Conservation (phyloP, 2,888 invertebrate genomes). For the Tricholauxania praeusta region DNA sequence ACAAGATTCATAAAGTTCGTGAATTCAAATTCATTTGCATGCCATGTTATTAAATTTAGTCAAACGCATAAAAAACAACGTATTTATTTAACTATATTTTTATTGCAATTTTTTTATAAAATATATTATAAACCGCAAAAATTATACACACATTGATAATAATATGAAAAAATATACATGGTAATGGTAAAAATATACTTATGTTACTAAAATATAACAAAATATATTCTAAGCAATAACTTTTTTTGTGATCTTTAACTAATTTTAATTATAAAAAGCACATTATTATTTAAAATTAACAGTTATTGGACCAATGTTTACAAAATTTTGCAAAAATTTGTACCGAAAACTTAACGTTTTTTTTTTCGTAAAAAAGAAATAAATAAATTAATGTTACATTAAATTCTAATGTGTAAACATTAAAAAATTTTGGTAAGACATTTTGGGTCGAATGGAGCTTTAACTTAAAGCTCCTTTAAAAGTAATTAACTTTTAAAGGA, state of each 20-base stretch:
- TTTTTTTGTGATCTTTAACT: background rate
- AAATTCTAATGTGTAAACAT: too few species aligned
- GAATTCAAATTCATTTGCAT: too few species aligned
- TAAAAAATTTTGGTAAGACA: too few species aligned
- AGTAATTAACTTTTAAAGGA: too few species aligned
- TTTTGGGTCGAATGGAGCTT: too few species aligned
- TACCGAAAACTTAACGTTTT: conserved; percentile 22
- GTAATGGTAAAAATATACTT: conserved; percentile 16
- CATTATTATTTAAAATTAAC: conserved; percentile 41
- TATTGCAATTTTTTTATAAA: conserved; percentile 10
- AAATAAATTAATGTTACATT: conserved; percentile 52
- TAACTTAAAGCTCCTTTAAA: too few species aligned
- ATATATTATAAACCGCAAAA: conserved; percentile 7
- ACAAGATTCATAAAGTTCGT: too few species aligned
- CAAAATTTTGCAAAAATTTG: conserved; percentile 47
- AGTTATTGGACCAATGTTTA: conserved; percentile 33
- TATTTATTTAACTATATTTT: background rate
- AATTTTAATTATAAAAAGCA: conserved; percentile 8
- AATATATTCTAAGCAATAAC: background rate
- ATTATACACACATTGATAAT: conserved; percentile 1
- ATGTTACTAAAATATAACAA: conserved; percentile 10
- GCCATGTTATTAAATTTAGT: too few species aligned
- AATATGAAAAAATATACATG: conserved; percentile 15
- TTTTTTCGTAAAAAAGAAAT: conserved; percentile 56
- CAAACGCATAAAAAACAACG: too few species aligned